Base-by-base conservation (phyloP, 2,113 vertebrate genomes). In the Xiphophorus maculatus region DNA sequence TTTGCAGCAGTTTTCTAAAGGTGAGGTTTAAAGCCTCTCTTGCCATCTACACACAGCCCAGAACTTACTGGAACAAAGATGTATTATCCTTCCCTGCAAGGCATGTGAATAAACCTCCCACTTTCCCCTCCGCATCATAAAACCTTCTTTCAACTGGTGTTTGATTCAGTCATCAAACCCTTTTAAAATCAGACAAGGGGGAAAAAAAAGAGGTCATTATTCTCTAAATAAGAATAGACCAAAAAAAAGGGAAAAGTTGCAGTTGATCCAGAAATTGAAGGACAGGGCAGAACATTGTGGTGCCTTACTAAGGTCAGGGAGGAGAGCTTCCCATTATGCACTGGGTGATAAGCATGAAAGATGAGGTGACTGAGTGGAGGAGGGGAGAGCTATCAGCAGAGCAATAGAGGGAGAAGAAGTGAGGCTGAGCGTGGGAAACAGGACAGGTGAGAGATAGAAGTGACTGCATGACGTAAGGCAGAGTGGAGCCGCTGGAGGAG, bases 401-500 rank as follows among this genome's bases (percentile, higher is more conserved):
- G 51, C 51, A n/a, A 75, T 32, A n/a, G 71, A 76, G 61, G 58
- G 69, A 75, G 64, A 69, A 84, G 1, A 44, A 81, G 73, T 15
- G 29, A 84, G 79, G 82, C 69, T 77, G 76, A 84, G 83, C 67
- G 81, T 83, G 81, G 77, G 86, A 87, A 84, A 81, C 79, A 82
- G 68, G 65, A 85, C 74, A 87, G 84, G 84, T 82, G 77, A 88
- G 77, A 72, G 65, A 81, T 70, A 76, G 70, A 54, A 67, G 64
- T 63, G 69, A 58, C 51, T 74, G 22, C 69, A 78, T 90, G 88
- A 91, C 85, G 85, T 90, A 91, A 90, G 85, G 88, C 68, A 48
- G 71, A 84, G 51, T n/a, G 51, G 86, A 76, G 54, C 72, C 29
- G 63, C 19, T 17, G 58, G 66, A 54, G 68, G 63, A 77, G 84